A percentile compares a stretch with the other conserved stretches of the same genome.
phyloP scores from a whole-genome alignment of 1,140 invertebrate genomes.

The Trichomalopsis sarcophagae region DNA sequence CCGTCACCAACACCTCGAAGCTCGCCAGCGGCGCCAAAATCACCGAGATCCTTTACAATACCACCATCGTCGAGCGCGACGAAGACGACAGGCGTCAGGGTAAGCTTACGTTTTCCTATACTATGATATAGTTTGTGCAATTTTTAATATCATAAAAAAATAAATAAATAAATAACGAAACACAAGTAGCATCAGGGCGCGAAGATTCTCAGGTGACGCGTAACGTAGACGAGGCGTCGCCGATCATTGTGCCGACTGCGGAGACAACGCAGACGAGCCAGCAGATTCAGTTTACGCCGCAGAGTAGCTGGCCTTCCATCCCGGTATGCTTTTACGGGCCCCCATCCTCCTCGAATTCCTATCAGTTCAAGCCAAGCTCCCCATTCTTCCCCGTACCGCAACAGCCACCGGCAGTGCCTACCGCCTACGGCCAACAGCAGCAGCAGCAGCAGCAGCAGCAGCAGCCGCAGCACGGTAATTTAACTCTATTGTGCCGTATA shows the following conservation, averaged over 20 bases:
- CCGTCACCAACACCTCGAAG: neutral
- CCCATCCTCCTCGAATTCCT: conserved; percentile 29
- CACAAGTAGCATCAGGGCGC: neutral
- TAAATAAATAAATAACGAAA: neutral
- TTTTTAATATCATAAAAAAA: neutral
- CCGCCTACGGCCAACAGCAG: neutral
- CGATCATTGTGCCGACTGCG: conserved; percentile 39
- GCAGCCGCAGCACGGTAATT: neutral
- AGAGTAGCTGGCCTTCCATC: conserved; percentile 30
- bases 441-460: neutral
- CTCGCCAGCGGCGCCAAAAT: neutral
- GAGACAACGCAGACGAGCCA: conserved; percentile 50
- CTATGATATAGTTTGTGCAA: no score
- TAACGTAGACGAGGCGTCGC: conserved; percentile 18
- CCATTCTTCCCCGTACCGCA: conserved; percentile 21
- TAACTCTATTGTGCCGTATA: neutral
- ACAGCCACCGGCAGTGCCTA: neutral
- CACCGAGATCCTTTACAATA: neutral
- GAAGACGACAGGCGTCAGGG: neutral
- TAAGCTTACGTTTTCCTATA: no score
- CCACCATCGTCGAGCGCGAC: neutral
- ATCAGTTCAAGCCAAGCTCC: conserved; percentile 22
- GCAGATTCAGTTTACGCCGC: conserved; percentile 51
- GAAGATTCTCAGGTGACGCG: conserved; percentile 29
- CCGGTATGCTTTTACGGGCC: conserved; percentile 50